Conservation (phyloP, 2,113 vertebrate genomes). For the Ciconia boyciana region DNA sequence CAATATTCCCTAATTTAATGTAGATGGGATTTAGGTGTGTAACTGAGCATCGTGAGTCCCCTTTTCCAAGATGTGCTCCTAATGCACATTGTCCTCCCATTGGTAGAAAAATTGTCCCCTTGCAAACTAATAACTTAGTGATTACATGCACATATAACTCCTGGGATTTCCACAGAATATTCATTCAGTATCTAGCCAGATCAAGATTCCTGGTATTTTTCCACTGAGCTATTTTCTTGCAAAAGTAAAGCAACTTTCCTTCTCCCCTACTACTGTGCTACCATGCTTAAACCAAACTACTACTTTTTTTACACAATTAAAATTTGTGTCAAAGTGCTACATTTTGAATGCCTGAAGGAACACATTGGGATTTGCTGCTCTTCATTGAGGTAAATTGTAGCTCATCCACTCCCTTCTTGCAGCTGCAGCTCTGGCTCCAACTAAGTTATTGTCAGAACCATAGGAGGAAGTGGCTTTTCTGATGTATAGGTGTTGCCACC, state of each 20-base stretch:
- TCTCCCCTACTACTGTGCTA: neutral
- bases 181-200: neutral
- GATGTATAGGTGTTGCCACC: neutral
- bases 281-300: neutral
- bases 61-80: neutral
- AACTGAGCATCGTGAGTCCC: neutral
- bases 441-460: neutral
- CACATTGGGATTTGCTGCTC: neutral
- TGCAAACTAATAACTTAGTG: neutral
- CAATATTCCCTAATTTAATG: neutral
- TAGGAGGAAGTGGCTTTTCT: neutral
- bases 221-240: neutral
- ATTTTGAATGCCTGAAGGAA: neutral
- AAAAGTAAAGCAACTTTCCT: neutral
- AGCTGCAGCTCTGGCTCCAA: neutral
- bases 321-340: neutral
- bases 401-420: neutral
- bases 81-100: neutral
- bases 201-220: neutral
- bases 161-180: neutral
- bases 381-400: neutral
- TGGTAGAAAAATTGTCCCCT: neutral
- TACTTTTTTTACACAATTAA: neutral
- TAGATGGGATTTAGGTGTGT: neutral
- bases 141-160: neutral